A percentile compares a stretch with the other conserved stretches of the same genome.
Conservation (phyloP, 2,797 vertebrate genomes). For the Orestias chungarensis region DNA sequence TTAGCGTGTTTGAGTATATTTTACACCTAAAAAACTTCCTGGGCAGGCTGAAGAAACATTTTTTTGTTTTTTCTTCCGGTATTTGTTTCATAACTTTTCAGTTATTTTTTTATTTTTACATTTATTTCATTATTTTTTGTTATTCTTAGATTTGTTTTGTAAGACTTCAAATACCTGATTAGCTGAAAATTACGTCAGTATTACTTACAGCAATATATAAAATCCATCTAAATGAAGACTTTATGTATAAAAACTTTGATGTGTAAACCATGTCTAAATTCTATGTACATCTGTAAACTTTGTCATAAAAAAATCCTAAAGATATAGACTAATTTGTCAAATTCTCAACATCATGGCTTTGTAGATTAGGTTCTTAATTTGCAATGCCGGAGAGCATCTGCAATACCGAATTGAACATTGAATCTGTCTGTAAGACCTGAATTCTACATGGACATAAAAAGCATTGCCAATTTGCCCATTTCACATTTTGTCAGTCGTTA, state of each 20-base stretch:
- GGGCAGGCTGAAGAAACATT: neutral
- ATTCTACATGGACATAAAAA: neutral
- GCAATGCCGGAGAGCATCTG: neutral
- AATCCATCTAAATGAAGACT: neutral
- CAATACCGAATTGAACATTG: conserved; percentile 4
- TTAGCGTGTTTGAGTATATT: neutral
- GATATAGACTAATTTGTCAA: neutral
- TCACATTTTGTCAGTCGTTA: conserved; percentile 10
- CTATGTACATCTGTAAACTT: neutral
- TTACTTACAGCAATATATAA: neutral
- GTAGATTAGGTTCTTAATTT: neutral
- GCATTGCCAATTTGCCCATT: conserved; percentile 3
- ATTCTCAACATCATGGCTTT: neutral
- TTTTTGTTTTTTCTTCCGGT: neutral
- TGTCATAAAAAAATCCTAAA: neutral
- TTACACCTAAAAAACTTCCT: neutral
- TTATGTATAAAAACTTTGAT: neutral
- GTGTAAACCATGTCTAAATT: neutral
- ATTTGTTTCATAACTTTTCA: neutral
- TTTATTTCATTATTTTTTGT: neutral
- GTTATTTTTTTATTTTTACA: neutral
- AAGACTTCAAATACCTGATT: neutral
- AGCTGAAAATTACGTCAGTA: neutral
- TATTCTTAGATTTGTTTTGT: neutral
- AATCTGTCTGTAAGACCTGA: conserved; percentile 4